Percentiles rank a stretch among this genome's conserved stretches.
Conservation (phyloP, 2,888 invertebrate genomes). For the Platycheirus rosarum region DNA sequence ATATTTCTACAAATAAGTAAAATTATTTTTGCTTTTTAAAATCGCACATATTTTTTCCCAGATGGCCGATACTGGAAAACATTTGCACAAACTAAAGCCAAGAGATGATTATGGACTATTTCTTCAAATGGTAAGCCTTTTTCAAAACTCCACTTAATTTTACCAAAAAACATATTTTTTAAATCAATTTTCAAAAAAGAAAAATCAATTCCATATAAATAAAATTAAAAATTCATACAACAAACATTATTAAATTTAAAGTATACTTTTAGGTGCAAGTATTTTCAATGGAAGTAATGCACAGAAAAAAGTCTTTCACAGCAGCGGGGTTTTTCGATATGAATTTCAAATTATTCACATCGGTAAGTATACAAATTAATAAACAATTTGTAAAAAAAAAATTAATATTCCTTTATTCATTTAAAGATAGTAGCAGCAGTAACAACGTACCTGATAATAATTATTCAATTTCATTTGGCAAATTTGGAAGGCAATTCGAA, state of each 20-base stretch:
- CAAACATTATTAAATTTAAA: neutral
- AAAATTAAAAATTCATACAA: no score
- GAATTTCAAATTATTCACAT: constrained; percentile 78
- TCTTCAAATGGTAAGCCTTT: constrained; percentile 72
- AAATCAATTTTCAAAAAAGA: no score
- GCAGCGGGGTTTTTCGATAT: constrained; percentile 78
- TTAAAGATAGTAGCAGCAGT: constrained; percentile 77
- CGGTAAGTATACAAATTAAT: no score
- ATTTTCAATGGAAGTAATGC: constrained; percentile 77
- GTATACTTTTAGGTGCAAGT: constrained; percentile 75
- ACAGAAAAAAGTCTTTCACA: constrained; percentile 76
- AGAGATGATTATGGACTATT: constrained; percentile 63
- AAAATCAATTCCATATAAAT: no score
- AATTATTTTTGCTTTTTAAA: constrained; percentile 28
- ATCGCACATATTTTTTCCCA: no score
- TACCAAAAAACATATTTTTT: no score
- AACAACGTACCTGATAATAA: constrained; percentile 78
- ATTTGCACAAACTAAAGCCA: constrained; percentile 76
- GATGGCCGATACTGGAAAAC: constrained; percentile 76
- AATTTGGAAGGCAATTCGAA: constrained; percentile 41
- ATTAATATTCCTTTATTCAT: constrained; percentile 14
- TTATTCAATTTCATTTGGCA: constrained; percentile 77
- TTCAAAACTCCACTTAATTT: no score
- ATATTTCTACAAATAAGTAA: neutral
- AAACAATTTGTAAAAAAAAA: neutral